Percentiles rank a stretch among this genome's conserved stretches.
Conservation (phyloP, 2,113 vertebrate genomes). For the Melanerpes formicivorus region DNA sequence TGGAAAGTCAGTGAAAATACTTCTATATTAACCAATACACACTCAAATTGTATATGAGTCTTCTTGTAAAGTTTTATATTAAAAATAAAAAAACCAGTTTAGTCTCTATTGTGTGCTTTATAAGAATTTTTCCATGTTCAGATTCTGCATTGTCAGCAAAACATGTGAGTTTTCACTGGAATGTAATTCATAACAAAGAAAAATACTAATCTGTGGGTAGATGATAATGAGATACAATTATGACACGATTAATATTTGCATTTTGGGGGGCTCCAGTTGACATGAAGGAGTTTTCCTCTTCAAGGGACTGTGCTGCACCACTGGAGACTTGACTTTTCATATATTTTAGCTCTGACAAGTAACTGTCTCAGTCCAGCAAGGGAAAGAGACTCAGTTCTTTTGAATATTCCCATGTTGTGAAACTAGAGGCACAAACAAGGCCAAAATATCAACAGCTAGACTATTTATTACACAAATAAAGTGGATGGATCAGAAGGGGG, state of each 20-base stretch:
- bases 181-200: not conserved
- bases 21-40: not conserved
- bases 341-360: not conserved
- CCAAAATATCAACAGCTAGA: too few relatives aligned
- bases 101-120: not conserved
- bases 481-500: too few relatives aligned
- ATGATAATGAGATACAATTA: not conserved
- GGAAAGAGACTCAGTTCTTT: too few relatives aligned
- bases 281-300: not conserved
- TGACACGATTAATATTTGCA: not conserved
- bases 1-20: not conserved
- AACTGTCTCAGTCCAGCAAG: too few relatives aligned
- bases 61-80: not conserved
- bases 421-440: too few relatives aligned
- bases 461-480: too few relatives aligned
- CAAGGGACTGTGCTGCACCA: not conserved
- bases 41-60: not conserved
- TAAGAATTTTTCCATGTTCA: not conserved
- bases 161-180: not conserved
- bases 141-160: not conserved
- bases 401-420: too few relatives aligned
- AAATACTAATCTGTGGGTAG: not conserved
- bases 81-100: not conserved
- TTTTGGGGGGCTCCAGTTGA: not conserved
- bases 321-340: not conserved